Conservation (phyloP, 2,113 vertebrate species). For the Carassius carassius region DNA sequence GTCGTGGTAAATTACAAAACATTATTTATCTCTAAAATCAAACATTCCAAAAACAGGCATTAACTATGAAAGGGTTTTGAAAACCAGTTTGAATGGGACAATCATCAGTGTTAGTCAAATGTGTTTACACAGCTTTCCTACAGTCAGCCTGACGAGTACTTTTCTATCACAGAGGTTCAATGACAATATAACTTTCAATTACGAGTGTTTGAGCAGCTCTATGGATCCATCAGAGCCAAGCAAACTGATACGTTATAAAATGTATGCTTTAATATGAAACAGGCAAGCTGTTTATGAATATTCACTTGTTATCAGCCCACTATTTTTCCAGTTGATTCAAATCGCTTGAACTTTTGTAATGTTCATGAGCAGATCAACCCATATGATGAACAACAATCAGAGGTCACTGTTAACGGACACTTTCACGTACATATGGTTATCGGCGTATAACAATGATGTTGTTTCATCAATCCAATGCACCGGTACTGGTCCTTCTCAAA, state of each 20-base stretch:
- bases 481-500: conserved; percentile 25
- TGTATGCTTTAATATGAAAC: conserved; percentile 26
- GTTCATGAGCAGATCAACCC: conserved; percentile 3
- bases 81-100: conserved; percentile 44
- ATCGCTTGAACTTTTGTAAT: not conserved
- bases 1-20: conserved; percentile 32
- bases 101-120: conserved; percentile 36
- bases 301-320: conserved; percentile 13
- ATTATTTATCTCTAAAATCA: conserved; percentile 48
- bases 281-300: not conserved
- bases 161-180: conserved; percentile 8
- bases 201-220: not conserved
- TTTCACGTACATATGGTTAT: conserved; percentile 21
- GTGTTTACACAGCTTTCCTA: conserved; percentile 22
- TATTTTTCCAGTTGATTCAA: not conserved
- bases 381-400: conserved; percentile 19
- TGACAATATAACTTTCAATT: not conserved
- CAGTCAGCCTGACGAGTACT: not conserved
- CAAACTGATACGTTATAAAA: conserved; percentile 26
- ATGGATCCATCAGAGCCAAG: conserved; percentile 20
- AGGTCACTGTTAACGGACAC: conserved; percentile 36
- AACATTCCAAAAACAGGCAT: not conserved
- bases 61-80: not conserved
- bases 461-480: conserved; percentile 7
- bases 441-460: conserved; percentile 43